These are phyloP conservation scores for Drosophila funebris DNA, from an alignment of 1,140 invertebrate species.

Conservation along the genomic window DNA sequence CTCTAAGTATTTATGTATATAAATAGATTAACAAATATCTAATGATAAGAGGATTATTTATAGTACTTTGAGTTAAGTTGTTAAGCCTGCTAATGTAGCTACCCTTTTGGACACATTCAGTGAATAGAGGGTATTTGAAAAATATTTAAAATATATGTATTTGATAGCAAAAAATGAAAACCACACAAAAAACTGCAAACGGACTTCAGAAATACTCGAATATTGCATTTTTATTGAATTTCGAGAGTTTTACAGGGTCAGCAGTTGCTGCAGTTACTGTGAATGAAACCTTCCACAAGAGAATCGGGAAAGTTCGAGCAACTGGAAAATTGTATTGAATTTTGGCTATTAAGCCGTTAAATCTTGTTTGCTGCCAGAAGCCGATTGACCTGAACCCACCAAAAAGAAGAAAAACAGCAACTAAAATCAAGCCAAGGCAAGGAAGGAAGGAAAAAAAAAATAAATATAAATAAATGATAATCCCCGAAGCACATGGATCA, in stretches of 20 bases:
- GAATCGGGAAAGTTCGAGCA: slow-evolving; percentile 43
- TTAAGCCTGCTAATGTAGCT: no score
- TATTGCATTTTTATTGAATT: slow-evolving; percentile 80
- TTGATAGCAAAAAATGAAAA: slow-evolving; percentile 55
- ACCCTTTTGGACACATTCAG: neutral
- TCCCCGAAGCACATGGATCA: slow-evolving; percentile 8
- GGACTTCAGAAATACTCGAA: slow-evolving; percentile 57
- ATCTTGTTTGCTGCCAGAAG: slow-evolving; percentile 62
- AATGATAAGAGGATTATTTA: no score
- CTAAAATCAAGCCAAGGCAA: slow-evolving; percentile 23
- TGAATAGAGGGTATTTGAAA: slow-evolving; percentile 10
- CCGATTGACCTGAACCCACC: slow-evolving; percentile 20
- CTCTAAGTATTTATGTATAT: no score
- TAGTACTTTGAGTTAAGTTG: no score
- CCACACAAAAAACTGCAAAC: slow-evolving; percentile 47
- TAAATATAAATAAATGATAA: slow-evolving; percentile 34
- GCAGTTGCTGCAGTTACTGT: slow-evolving; percentile 50
- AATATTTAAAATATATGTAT: slow-evolving; percentile 29
- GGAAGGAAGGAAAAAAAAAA: slow-evolving; percentile 13
- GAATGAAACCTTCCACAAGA: slow-evolving; percentile 12
- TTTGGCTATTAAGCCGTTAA: slow-evolving; percentile 78
- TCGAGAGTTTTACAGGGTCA: slow-evolving; percentile 75
- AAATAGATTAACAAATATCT: no score
- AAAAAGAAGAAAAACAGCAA: slow-evolving; percentile 57
- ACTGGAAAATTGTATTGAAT: slow-evolving; percentile 79